phyloP scores from a whole-genome alignment of 2,113 vertebrate species.

The Brachypteracias leptosomus region DNA sequence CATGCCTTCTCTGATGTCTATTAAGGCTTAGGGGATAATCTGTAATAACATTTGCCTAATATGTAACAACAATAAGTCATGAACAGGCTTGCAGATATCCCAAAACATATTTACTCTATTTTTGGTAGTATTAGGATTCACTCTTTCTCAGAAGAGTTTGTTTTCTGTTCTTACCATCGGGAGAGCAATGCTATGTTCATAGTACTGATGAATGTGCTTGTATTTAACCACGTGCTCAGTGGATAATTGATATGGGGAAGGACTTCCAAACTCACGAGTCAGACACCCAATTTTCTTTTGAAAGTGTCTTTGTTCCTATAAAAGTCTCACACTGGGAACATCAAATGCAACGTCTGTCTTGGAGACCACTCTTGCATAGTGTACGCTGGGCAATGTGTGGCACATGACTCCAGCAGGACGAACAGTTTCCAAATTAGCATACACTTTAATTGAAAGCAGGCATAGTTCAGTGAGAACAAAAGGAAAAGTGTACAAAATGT shows the following conservation, averaged over 20 bases:
- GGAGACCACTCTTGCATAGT: background rate
- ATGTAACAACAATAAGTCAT: background rate
- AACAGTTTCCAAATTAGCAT: background rate
- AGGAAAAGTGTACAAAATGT: background rate
- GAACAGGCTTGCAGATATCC: background rate
- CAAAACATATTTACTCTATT: background rate
- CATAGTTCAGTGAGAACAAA: background rate
- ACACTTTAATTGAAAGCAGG: background rate
- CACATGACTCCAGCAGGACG: background rate
- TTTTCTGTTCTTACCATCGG: background rate
- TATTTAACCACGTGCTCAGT: background rate
- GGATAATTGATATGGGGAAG: background rate
- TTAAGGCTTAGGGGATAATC: background rate
- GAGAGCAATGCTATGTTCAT: background rate
- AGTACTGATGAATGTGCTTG: background rate
- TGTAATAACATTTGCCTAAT: background rate
- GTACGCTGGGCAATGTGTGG: accelerated
- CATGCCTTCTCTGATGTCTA: background rate
- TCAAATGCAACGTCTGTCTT: background rate
- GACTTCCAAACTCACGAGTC: background rate
- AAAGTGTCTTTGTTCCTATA: background rate
- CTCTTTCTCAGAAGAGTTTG: background rate
- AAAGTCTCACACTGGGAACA: background rate
- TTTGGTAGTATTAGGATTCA: background rate
- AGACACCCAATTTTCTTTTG: background rate